Percentiles rank a stretch among this genome's conserved stretches.
Conservation (phyloP, 2,113 vertebrate genomes). For the Tauraco erythrolophus region DNA sequence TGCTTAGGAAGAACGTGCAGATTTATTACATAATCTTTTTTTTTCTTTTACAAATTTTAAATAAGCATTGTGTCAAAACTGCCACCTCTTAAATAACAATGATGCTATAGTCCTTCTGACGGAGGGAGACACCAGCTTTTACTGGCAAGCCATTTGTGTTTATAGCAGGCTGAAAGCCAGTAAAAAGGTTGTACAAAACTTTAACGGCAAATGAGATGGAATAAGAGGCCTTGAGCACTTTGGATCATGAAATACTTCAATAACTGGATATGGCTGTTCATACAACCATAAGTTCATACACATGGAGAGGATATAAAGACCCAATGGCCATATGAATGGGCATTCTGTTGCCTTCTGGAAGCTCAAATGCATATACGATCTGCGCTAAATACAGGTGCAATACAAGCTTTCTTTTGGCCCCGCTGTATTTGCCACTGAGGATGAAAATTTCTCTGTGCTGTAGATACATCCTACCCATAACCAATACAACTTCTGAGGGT, state of each 20-base stretch:
- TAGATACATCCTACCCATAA: not conserved
- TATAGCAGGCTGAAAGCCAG: not conserved
- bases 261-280: slow-evolving; percentile 30
- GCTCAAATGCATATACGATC: not conserved
- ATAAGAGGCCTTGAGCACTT: not conserved
- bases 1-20: slow-evolving; percentile 11
- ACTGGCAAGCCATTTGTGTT: not conserved
- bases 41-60: slow-evolving; percentile 44
- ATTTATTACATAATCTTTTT: slow-evolving; percentile 40
- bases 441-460: not conserved
- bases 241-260: slow-evolving; percentile 18
- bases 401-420: not conserved
- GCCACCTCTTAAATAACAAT: slow-evolving; percentile 41
- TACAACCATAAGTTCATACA: slow-evolving; percentile 19
- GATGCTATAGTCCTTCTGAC: not conserved
- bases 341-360: slow-evolving; percentile 22
- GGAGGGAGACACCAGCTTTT: not conserved
- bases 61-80: slow-evolving; percentile 47
- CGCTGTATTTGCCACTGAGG: not conserved
- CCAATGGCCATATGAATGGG: not conserved
- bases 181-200: not conserved
- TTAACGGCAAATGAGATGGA: not conserved
- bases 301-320: slow-evolving; percentile 35
- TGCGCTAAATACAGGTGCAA: not conserved
- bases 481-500: not conserved